These are phyloP conservation scores for Cylindroiulus punctatus DNA, from an alignment of 2,888 invertebrate genomes.

Conservation along the genomic window DNA sequence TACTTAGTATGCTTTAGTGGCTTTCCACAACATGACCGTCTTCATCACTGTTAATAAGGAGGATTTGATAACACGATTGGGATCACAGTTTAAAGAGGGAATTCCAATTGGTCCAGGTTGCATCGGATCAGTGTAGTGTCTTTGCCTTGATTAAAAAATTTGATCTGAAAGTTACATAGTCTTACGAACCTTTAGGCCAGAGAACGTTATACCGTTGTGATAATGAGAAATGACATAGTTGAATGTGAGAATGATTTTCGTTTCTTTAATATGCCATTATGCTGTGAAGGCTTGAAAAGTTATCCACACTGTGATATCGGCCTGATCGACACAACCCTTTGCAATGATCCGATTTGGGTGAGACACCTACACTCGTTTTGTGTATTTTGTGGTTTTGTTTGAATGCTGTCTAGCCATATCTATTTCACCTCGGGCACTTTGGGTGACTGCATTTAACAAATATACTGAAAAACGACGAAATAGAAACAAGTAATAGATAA, in stretches of 20 bases:
- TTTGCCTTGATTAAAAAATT: too few relatives aligned
- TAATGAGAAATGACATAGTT: too few relatives aligned
- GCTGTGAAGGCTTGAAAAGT: too few relatives aligned
- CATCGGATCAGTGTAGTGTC: neutral
- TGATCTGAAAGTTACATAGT: too few relatives aligned
- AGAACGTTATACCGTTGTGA: too few relatives aligned
- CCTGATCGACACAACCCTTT: neutral
- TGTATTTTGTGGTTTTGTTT: slow-evolving; percentile 14
- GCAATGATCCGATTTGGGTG: slow-evolving; percentile 19
- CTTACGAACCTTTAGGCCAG: too few relatives aligned
- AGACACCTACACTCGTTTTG: neutral
- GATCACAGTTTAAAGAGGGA: slow-evolving; percentile 39
- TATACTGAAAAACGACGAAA: slow-evolving; percentile 31
- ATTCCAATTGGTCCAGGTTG: slow-evolving; percentile 8
- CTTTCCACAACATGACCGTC: neutral
- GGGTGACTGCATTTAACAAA: slow-evolving; percentile 47
- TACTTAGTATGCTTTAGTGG: neutral
- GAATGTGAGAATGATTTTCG: too few relatives aligned
- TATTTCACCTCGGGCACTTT: slow-evolving; percentile 45
- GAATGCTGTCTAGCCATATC: slow-evolving; percentile 30
- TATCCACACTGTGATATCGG: too few relatives aligned
- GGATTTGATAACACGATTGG: neutral
- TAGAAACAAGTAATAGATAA: slow-evolving; percentile 19
- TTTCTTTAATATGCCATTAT: too few relatives aligned
- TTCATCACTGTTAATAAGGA: neutral